These are phyloP conservation scores for Epinotia ramella DNA, from an alignment of 2,888 invertebrate genomes.

Conservation along the genomic window DNA sequence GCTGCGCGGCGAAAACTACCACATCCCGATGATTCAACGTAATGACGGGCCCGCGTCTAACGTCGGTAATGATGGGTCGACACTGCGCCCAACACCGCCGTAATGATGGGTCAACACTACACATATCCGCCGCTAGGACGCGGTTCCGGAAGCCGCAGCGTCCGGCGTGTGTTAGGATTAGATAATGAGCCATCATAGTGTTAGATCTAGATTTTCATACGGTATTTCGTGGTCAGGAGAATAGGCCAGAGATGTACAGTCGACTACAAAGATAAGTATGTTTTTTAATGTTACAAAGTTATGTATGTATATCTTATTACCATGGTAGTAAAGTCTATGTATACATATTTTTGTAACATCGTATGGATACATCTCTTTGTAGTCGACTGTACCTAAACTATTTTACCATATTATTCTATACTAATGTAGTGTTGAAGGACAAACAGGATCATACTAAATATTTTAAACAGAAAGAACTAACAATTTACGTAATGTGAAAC, in stretches of 20 bases:
- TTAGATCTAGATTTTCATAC: conserved; percentile 15
- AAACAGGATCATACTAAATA: too few species aligned
- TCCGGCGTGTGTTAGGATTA: conserved; percentile 25
- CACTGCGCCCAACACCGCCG: background rate
- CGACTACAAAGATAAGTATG: too few species aligned
- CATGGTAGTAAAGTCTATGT: too few species aligned
- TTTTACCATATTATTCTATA: too few species aligned
- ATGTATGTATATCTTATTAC: too few species aligned
- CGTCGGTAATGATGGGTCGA: conserved; percentile 25
- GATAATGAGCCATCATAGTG: conserved; percentile 4
- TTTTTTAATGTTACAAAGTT: too few species aligned
- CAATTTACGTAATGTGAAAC: too few species aligned
- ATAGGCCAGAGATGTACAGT: background rate
- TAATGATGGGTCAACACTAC: conserved; percentile 10
- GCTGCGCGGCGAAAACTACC: conserved; percentile 8
- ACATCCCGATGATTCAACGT: conserved; percentile 25
- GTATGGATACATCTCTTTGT: too few species aligned
- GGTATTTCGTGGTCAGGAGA: background rate
- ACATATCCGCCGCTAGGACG: conserved; percentile 22
- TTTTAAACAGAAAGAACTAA: too few species aligned
- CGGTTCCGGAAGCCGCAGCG: conserved; percentile 34
- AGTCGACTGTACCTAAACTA: too few species aligned
- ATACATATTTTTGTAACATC: too few species aligned
- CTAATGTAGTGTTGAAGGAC: too few species aligned
- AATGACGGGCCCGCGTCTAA: conserved; percentile 37